These are phyloP conservation scores for Pipistrellus kuhlii DNA, from an alignment of 2,797 vertebrate species.

Conservation along the genomic window DNA sequence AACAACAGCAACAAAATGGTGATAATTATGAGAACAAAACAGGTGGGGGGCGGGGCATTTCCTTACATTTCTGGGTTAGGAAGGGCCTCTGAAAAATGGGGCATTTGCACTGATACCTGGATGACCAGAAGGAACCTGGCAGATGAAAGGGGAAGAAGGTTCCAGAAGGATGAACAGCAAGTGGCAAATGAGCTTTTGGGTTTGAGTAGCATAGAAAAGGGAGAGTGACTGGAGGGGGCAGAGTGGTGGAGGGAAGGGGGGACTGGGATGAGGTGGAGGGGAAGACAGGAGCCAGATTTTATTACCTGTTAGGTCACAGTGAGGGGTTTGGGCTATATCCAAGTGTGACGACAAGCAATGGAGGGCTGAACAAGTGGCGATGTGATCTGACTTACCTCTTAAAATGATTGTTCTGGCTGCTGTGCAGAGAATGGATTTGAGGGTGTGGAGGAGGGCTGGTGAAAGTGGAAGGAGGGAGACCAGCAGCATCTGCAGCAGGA, in stretches of 20 bases:
- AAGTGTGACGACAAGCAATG: background rate
- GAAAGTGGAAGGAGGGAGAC: background rate
- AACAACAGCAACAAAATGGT: background rate
- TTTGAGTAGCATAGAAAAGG: background rate
- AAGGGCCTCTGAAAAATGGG: background rate
- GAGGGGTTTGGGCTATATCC: background rate
- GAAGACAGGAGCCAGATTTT: background rate
- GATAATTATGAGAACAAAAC: background rate
- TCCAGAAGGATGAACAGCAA: background rate
- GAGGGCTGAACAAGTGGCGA: background rate
- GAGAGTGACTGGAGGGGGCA: background rate
- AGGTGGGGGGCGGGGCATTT: background rate
- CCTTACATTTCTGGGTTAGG: background rate
- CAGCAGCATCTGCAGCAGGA: background rate
- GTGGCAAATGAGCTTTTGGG: background rate
- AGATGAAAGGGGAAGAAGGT: background rate
- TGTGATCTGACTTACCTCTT: background rate
- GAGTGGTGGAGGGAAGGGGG: too few relatives aligned
- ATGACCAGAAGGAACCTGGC: background rate
- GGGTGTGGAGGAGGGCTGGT: background rate
- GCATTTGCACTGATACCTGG: background rate
- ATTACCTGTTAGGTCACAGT: background rate
- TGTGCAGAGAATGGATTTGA: background rate
- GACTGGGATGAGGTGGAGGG: background rate
- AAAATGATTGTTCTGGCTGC: background rate